These are phyloP conservation scores for Ctenomys sociabilis DNA, from an alignment of 2,113 vertebrate species.

Conservation along the genomic window DNA sequence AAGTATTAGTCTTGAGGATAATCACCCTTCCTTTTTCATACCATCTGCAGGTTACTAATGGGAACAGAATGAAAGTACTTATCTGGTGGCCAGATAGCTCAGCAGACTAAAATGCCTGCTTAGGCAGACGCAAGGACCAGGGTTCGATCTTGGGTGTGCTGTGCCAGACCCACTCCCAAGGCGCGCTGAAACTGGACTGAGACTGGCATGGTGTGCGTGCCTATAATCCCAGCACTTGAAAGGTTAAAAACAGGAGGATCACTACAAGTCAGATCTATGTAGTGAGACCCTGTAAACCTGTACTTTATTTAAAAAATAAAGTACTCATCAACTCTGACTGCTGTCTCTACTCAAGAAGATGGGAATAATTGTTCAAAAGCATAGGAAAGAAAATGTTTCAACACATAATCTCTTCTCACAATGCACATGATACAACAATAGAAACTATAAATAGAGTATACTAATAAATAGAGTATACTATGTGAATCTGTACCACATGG, in stretches of 20 bases:
- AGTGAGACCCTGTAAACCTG: no score
- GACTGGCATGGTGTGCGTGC: no score
- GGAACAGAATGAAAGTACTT: conserved; percentile 65
- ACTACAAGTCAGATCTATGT: no score
- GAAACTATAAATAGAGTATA: not conserved
- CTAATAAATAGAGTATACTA: not conserved
- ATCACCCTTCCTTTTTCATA: conserved; percentile 36
- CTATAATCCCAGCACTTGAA: no score
- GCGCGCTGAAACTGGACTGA: no score
- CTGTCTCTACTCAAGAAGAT: conserved; percentile 59
- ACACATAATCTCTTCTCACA: not conserved
- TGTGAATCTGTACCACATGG: not conserved
- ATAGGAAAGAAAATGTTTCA: not conserved
- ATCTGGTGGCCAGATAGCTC: no score
- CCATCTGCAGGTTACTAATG: conserved; percentile 51
- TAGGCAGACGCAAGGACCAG: no score
- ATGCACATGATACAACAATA: not conserved
- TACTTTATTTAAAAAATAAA: no score
- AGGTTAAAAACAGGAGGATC: no score
- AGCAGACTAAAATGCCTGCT: no score
- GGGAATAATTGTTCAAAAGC: not conserved
- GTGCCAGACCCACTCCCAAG: no score
- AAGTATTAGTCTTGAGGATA: conserved; percentile 52
- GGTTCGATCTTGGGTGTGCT: no score
- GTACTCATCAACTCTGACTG: conserved; percentile 54